Conservation (phyloP, 2,797 vertebrate genomes). For the Poecilia gillii region DNA sequence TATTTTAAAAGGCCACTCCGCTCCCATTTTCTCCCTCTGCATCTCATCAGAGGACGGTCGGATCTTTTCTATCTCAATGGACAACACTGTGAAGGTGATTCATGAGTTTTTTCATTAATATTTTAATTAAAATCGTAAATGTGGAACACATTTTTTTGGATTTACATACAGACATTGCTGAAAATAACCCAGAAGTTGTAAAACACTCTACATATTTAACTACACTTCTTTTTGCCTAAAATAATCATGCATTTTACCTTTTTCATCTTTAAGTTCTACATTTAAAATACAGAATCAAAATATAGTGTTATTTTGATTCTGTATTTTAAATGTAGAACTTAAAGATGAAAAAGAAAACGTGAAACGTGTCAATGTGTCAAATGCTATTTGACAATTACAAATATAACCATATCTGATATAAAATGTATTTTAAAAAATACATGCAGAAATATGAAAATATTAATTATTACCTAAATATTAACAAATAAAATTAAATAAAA, state of each 20-base stretch:
- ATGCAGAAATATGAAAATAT: no score
- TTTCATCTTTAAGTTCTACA: not conserved
- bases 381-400: no score
- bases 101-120: slow-evolving; percentile 6
- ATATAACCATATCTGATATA: no score
- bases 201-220: not conserved
- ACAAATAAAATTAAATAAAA: no score
- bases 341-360: no score
- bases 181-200: not conserved
- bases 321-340: no score
- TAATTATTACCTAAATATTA: no score
- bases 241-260: not conserved
- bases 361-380: no score
- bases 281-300: not conserved
- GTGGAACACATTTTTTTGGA: not conserved
- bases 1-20: slow-evolving; percentile 78
- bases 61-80: slow-evolving; percentile 77
- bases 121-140: not conserved
- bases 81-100: slow-evolving; percentile 79
- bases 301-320: no score
- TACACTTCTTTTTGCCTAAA: not conserved
- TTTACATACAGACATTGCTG: not conserved
- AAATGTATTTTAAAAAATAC: no score
- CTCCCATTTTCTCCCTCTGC: slow-evolving; percentile 72
- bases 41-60: slow-evolving; percentile 76